Evolutionary conservation across 2,888 invertebrate species (phyloP), one percentile per base, ranked within the genome.

Genomic region (Amiota mariae): DNA sequence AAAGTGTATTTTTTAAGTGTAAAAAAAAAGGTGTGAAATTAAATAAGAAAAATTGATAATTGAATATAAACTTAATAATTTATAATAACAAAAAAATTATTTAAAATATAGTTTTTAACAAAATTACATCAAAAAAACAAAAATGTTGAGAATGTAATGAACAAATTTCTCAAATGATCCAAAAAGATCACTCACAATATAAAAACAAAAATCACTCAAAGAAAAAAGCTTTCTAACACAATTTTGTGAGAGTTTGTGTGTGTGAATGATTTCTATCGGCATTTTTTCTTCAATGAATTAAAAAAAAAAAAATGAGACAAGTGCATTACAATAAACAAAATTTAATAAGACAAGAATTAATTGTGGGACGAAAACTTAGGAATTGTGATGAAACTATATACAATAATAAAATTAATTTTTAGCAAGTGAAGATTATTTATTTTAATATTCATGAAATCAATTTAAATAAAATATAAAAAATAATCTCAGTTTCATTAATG

Each of bases 271-370:
- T 10, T 63, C 13, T 13, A 74, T 51, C 70, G 63, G 61, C 63
- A 71, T 51, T 51, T 54, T 36, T 48, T n/a, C n/a, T n/a, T 63
- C 56, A 59, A 75, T 77, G 77, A 80, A 77, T 77, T 74, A 76
- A 74, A 74, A 66, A 8, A 54, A 54, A 15, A 54, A 54, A 80
- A 83, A 2, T 24, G 3, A 24, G 36, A 82, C 83, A 85, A 83
- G 83, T 83, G 83, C 84, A 85, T 76, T 77, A 72, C 75, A 77
- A 83, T 48, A 82, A 78, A 84, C 73, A 84, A 80, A 80, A 82
- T 6, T 6, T 6, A 36, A 36, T 36, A 36, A 36, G 8, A 36
- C 3, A 36, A 36, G 36, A 24, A 24, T 2, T 24, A 24, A 24
- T 24, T 2, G 24, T 24, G 24, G 24, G 24, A 24, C 24, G 3